phyloP scores from a whole-genome alignment of 2,113 vertebrate species.

The Phrynosoma blainvillii region DNA sequence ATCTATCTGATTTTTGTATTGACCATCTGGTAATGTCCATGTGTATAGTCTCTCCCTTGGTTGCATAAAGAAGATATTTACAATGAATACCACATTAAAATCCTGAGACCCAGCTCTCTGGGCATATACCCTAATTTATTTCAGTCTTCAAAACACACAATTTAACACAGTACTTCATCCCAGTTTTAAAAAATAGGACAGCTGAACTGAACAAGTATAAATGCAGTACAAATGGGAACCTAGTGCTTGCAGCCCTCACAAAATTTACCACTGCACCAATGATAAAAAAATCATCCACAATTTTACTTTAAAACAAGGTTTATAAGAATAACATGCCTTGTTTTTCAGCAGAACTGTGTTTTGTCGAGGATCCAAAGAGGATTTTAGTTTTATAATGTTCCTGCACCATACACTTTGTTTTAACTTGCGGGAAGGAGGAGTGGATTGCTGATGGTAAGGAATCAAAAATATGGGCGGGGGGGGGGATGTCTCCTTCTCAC shows the following conservation, averaged over 20 bases:
- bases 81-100: no score
- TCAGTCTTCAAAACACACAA: constrained; percentile 1
- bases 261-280: neutral
- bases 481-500: neutral
- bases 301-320: neutral
- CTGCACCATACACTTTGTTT: no score
- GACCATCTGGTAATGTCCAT: no score
- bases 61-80: no score
- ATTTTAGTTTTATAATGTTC: no score
- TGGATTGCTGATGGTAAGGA: no score
- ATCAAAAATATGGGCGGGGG: no score
- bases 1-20: no score
- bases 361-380: no score
- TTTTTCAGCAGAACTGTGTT: no score
- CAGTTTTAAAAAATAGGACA: neutral
- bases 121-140: neutral
- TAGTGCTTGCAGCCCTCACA: neutral
- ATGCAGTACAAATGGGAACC: neutral
- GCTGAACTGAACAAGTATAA: neutral
- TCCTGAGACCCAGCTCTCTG: neutral
- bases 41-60: no score
- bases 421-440: no score
- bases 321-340: neutral
- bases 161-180: neutral
- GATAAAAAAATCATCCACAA: neutral